phyloP scores from a whole-genome alignment of 2,113 vertebrate species.

The Tyrannus savana region DNA sequence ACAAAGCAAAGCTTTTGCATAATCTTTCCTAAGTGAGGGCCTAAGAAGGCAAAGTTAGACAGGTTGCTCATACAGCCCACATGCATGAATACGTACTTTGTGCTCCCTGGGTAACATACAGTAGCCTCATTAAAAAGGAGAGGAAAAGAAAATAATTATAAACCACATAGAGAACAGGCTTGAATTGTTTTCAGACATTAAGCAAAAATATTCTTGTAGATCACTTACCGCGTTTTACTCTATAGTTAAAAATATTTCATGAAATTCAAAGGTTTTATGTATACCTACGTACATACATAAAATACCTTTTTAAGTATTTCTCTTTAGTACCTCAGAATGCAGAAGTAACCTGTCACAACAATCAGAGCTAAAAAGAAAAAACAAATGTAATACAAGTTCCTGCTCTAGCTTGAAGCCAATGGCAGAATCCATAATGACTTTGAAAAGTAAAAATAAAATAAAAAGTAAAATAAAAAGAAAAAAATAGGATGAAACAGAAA shows the following conservation, averaged over 20 bases:
- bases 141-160: constrained; percentile 33
- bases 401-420: neutral
- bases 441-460: neutral
- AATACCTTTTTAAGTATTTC: neutral
- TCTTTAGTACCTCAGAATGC: neutral
- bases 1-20: neutral
- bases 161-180: constrained; percentile 8
- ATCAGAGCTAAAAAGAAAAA: neutral
- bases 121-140: constrained; percentile 5
- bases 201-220: neutral
- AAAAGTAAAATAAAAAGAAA: no score
- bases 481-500: no score
- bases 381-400: neutral
- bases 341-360: neutral
- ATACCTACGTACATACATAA: fast-evolving
- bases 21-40: constrained; percentile 15
- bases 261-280: neutral
- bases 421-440: neutral
- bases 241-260: neutral
- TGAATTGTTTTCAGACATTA: neutral
- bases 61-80: constrained; percentile 16
- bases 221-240: neutral
- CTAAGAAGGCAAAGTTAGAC: constrained; percentile 23
- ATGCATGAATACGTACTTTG: constrained; percentile 1
- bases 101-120: neutral